Base-by-base conservation (phyloP, 2,888 invertebrate genomes). In the Ryuthela nishihirai region DNA sequence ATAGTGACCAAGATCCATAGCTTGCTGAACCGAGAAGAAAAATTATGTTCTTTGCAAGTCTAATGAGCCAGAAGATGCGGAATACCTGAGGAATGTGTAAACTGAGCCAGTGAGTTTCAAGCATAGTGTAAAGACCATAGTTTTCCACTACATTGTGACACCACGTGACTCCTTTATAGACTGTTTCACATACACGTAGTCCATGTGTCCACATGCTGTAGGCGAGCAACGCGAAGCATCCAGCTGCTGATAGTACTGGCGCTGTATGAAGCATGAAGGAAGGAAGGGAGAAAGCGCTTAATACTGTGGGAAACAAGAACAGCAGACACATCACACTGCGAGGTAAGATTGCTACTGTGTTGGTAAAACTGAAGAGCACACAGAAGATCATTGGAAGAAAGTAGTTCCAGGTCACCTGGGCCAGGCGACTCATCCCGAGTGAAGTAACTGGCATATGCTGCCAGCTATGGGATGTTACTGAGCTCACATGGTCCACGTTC, bases 21-120 rank as follows among this genome's bases (percentile, higher is more conserved):
- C 58, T 47, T 2, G 48, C 29, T n/a, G 40, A 29, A 26, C 54
- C 41, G 3, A 47, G 43, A 1, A 64, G 36, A 12, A 64, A 38
- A 7, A 64, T 43, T 10, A 66, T 55, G 7, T 87, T 85, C 71
- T 86, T 85, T 0, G 81, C 75, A 0, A 87, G 82, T 29, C 89
- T 79, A 53, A 88, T 75, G 35, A 89, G 79, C 91, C 93, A 94
- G 73, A 94, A 95, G 1, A 87, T 85, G 52, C 91, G 79, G 43
- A 94, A 75, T 1, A 94, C 65, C 70, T 85, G 85, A 0, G 94
- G 92, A 0, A 94, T 88, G 70, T 90, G 88, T 4, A 94, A 74
- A 26, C 94, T 80, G 70, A 84, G 81, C 94, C 94, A 94, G 73
- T 94, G 92, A 0, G 85, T 85, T 73, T 93, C 92, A 0, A 91